These are phyloP conservation scores for Griposia aprilina DNA, from an alignment of 2,888 invertebrate genomes.

Conservation along the genomic window DNA sequence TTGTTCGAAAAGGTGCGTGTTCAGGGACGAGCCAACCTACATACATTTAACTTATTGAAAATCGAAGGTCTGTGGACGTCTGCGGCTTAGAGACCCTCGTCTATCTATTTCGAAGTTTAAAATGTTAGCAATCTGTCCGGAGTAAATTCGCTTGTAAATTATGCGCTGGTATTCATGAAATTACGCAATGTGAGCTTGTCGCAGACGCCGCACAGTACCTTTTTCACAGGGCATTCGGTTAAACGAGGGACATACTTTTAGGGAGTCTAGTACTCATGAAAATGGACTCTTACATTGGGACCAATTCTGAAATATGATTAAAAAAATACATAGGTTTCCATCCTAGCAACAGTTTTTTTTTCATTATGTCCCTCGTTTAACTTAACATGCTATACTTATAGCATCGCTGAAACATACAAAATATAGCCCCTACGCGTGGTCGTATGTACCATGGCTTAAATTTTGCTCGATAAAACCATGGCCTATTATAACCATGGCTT, in stretches of 20 bases:
- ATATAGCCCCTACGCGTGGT: not conserved
- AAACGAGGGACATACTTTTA: not conserved
- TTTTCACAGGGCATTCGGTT: not conserved
- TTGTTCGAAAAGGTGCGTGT: not conserved
- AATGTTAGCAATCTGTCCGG: not conserved
- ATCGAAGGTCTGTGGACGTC: slow-evolving; percentile 1
- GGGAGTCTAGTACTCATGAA: not conserved
- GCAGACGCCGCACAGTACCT: not conserved
- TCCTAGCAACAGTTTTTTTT: not conserved
- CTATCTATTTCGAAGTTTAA: slow-evolving; percentile 2
- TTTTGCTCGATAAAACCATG: not conserved
- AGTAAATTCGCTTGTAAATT: slow-evolving; percentile 2
- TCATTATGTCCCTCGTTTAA: not conserved
- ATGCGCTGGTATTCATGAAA: not conserved
- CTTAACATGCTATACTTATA: not conserved
- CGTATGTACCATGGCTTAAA: not conserved
- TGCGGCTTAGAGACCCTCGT: slow-evolving; percentile 15
- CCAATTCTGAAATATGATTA: not conserved
- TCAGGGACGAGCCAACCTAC: not conserved
- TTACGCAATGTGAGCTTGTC: not conserved
- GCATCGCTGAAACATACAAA: not conserved
- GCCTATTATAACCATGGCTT: not conserved
- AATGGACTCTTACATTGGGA: not conserved
- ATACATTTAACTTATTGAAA: not conserved
- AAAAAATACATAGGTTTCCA: not conserved